phyloP scores from a whole-genome alignment of 2,888 invertebrate genomes.

The Cloeon dipterum region DNA sequence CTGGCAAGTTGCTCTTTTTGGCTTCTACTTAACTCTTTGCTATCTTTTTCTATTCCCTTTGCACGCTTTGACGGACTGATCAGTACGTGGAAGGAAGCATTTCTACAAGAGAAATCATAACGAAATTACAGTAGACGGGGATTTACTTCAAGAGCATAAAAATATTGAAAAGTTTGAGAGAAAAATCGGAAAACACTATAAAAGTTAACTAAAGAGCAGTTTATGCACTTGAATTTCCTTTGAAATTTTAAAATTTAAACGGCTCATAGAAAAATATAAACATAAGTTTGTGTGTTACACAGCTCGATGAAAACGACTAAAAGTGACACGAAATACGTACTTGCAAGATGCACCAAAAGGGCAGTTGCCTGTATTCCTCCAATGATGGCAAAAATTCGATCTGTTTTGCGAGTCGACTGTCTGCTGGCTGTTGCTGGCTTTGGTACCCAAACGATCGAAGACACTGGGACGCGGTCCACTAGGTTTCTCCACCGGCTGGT shows the following conservation, averaged over 20 bases:
- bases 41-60: conserved; percentile 3
- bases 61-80: conserved; percentile 43
- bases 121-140: too few species aligned
- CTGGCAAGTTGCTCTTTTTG: not conserved
- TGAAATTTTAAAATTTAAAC: too few species aligned
- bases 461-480: not conserved
- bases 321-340: too few species aligned
- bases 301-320: too few species aligned
- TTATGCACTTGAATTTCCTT: too few species aligned
- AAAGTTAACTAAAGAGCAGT: too few species aligned
- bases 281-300: too few species aligned
- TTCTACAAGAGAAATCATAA: conserved; percentile 17
- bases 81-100: conserved; percentile 45
- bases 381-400: not conserved
- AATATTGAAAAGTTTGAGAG: too few species aligned
- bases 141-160: too few species aligned
- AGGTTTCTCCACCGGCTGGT: conserved; percentile 1
- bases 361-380: not conserved
- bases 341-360: not conserved
- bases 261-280: too few species aligned
- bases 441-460: not conserved
- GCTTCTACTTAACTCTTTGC: conserved; percentile 2
- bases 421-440: not conserved
- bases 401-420: too few species aligned
- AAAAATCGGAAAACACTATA: too few species aligned